Conservation (phyloP, 2,797 vertebrate genomes). For the Malurus leucopterus region DNA sequence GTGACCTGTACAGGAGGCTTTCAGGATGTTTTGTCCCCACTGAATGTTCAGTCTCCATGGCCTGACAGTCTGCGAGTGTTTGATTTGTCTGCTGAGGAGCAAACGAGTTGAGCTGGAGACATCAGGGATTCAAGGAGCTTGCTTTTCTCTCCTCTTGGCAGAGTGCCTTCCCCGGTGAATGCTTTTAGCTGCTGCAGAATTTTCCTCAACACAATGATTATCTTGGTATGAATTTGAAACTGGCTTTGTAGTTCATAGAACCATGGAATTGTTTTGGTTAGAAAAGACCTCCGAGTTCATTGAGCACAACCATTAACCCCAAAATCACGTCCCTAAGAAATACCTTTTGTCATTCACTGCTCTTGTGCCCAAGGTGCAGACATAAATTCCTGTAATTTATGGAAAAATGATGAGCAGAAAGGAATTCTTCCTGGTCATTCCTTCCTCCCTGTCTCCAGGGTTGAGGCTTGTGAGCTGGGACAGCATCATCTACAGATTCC, state of each 20-base stretch:
- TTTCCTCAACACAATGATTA: neutral
- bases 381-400: too few relatives aligned
- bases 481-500: neutral
- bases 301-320: neutral
- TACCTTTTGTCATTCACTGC: too few relatives aligned
- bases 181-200: neutral
- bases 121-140: neutral
- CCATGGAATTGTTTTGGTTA: accelerated
- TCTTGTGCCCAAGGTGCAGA: too few relatives aligned
- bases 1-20: neutral
- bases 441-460: too few relatives aligned
- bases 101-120: neutral
- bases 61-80: neutral
- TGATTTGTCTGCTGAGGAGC: neutral
- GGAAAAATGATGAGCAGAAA: too few relatives aligned
- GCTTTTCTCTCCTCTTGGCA: neutral
- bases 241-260: neutral
- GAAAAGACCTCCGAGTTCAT: neutral
- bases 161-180: neutral
- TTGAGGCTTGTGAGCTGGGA: too few relatives aligned
- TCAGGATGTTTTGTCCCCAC: neutral
- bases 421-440: too few relatives aligned
- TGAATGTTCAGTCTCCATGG: neutral
- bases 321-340: neutral
- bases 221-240: neutral